These are phyloP conservation scores for Calidris pugnax DNA, from an alignment of 2,113 vertebrate species.

Conservation along the genomic window DNA sequence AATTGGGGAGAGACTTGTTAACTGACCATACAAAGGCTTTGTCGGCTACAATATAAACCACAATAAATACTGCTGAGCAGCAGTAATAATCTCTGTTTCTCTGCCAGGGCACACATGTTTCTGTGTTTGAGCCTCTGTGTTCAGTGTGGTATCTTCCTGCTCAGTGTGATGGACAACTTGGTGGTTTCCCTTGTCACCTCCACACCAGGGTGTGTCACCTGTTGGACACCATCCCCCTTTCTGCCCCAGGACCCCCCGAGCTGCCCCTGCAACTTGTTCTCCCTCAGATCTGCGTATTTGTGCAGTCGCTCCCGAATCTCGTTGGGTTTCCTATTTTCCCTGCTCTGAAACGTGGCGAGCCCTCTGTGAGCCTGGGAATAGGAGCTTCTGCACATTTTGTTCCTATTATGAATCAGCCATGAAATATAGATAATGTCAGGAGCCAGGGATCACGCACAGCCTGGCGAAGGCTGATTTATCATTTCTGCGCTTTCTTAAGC, in stretches of 20 bases:
- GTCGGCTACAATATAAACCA: background rate
- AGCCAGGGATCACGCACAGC: background rate
- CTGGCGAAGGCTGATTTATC: background rate
- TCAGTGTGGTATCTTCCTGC: background rate
- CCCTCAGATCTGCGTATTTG: too few relatives aligned
- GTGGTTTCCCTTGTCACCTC: background rate
- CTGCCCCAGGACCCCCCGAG: background rate
- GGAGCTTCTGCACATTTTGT: background rate
- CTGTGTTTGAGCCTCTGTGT: background rate
- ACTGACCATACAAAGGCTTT: too few relatives aligned
- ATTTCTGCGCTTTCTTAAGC: background rate
- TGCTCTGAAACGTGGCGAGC: rapidly evolving
- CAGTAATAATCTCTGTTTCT: too few relatives aligned
- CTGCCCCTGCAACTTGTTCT: background rate
- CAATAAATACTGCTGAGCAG: background rate
- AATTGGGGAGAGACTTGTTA: background rate
- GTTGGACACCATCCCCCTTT: rapidly evolving
- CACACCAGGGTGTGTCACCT: rapidly evolving
- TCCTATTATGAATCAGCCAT: background rate
- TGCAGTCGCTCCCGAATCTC: background rate
- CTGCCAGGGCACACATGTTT: rapidly evolving
- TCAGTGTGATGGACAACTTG: rapidly evolving
- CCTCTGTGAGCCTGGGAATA: background rate
- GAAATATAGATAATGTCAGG: background rate
- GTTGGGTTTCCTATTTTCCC: background rate